Evolutionary conservation across 30 jellyfish, hydroid and myxozoan species (phyloP), one percentile per base, ranked within the genome.

Genomic region (Aurelia sp.): DNA sequence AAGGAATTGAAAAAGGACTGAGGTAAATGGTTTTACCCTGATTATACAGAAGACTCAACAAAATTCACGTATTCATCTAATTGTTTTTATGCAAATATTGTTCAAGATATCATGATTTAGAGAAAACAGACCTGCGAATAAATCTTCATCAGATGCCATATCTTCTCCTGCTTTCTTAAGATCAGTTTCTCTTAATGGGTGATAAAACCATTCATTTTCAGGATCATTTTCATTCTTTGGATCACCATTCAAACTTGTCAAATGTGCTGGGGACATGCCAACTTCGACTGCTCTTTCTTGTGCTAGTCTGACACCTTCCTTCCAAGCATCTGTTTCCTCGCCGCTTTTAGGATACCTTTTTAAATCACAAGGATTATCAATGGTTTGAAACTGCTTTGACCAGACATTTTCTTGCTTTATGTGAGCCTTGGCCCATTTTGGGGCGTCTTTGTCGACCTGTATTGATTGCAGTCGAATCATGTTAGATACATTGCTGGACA

Each of bases 301-400:
- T 60, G 70, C 70, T 21, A 60, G 22, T 21, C 13, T n/a, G 22
- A 18, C 13, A 18, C 70, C 70, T 18, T 21, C 30, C 27, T 21
- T 18, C 70, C 70, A 60, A 60, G 70, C 70, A 60, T 60, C 30
- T n/a, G 30, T 60, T 60, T 60, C 70, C 70, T 18, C 30, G 22
- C 70, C 70, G 7, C 30, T 60, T 60, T 21, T 60, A 21, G 70
- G 70, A 21, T 60, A 60, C 22, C 30, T 1, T 21, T n/a, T 60
- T 21, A 60, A 60, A 60, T 60, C 27, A 21, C 1, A 3, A 40
- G 51, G 51, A 40, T 40, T 40, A 3, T 40, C 51, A 40, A 40
- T 40, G 51, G 51, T 40, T 8, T 40, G 51, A 40, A 40, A 40
- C 7, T 40, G 51, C 51, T 40, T 40, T 40, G 51, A 40, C 51